Conservation (phyloP, 2,888 invertebrate genomes). For the Crematogaster levior region DNA sequence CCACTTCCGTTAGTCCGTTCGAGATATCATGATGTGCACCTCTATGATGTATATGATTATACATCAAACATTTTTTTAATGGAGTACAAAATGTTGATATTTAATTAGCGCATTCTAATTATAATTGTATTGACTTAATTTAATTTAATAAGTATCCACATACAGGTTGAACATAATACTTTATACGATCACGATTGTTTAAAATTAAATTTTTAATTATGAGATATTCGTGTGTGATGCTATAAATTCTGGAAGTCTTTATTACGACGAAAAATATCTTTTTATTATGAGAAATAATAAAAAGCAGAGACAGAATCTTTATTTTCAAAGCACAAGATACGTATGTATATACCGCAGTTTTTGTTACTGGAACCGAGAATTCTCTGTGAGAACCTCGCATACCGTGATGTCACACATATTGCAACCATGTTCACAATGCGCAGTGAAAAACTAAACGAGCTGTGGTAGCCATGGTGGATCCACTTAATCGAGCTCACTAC, state of each 20-base stretch:
- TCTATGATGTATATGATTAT: neutral
- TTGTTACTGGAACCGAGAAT: constrained; percentile 71
- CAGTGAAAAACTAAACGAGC: constrained; percentile 71
- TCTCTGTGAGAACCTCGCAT: constrained; percentile 81
- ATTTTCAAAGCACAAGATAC: constrained; percentile 40
- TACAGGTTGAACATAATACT: neutral
- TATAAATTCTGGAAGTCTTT: constrained; percentile 7
- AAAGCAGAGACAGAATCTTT: neutral
- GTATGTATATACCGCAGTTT: constrained; percentile 65
- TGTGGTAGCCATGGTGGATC: constrained; percentile 62
- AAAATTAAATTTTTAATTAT: constrained; percentile 19
- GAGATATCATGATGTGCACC: constrained; percentile 37
- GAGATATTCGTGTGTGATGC: neutral
- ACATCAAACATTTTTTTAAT: neutral
- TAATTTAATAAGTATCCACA: neutral
- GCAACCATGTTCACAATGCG: constrained; percentile 72
- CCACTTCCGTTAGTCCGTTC: constrained; percentile 70
- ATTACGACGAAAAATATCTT: neutral
- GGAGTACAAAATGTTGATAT: neutral
- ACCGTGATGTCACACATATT: constrained; percentile 78
- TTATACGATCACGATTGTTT: neutral
- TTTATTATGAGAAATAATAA: constrained; percentile 20
- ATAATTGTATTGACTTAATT: neutral
- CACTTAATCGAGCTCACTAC: constrained; percentile 70
- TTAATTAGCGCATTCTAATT: constrained; percentile 31